A percentile compares a stretch with the other conserved stretches of the same genome.
phyloP scores from a whole-genome alignment of 2,888 invertebrate species.

The Lithophane ornitopus region DNA sequence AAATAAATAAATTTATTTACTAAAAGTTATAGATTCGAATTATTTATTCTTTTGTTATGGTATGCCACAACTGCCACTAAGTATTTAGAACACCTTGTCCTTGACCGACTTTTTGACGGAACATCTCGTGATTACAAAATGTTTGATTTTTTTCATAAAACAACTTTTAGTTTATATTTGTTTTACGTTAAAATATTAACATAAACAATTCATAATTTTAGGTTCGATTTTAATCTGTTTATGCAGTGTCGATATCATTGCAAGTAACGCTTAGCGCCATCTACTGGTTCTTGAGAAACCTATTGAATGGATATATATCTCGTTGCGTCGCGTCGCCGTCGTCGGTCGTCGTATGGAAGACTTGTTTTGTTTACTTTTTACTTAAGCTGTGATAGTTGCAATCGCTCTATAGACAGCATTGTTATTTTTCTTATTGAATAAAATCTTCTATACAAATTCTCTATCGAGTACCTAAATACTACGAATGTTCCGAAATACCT shows the following conservation, averaged over 20 bases:
- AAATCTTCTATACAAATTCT: neutral
- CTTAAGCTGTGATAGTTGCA: neutral
- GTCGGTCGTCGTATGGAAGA: neutral
- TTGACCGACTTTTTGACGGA: conserved; percentile 79
- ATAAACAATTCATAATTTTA: neutral
- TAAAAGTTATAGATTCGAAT: neutral
- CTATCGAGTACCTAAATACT: too few species aligned
- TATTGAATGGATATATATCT: neutral
- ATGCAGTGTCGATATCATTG: neutral
- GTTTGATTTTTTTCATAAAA: neutral
- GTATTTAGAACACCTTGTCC: conserved; percentile 74
- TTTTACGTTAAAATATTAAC: neutral
- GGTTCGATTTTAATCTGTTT: neutral
- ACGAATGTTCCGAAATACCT: neutral
- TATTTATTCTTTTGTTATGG: conserved; percentile 31
- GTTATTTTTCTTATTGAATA: neutral
- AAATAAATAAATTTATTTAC: neutral
- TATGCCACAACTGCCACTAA: conserved; percentile 32
- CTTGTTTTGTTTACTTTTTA: conserved; percentile 17
- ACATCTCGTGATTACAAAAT: conserved; percentile 75
- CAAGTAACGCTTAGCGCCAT: conserved; percentile 47
- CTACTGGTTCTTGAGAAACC: conserved; percentile 27
- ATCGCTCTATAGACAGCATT: neutral
- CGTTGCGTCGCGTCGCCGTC: neutral
- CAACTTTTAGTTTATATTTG: neutral